Conservation (phyloP, 2,113 vertebrate genomes). For the Halichoeres trimaculatus region DNA sequence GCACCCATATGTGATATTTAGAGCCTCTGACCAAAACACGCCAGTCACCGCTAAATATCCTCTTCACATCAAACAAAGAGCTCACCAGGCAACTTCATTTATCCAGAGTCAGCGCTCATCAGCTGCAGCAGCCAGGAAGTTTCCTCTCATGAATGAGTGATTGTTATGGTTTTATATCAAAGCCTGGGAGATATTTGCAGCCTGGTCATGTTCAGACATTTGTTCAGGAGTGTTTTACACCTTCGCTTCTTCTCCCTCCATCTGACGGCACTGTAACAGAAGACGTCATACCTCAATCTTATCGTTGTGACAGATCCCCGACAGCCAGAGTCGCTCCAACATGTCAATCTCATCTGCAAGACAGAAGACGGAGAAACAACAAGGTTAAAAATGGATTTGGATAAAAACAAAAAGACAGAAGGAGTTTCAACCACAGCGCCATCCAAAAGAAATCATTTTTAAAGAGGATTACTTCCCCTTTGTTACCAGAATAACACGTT, state of each 20-base stretch:
- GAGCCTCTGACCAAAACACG: conserved; percentile 24
- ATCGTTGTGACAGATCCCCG: conserved; percentile 81
- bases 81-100: not conserved
- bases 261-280: not conserved
- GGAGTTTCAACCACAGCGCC: conserved; percentile 4
- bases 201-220: not conserved
- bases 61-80: not conserved
- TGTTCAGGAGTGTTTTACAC: not conserved
- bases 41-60: conserved; percentile 24
- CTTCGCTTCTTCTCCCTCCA: not conserved
- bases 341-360: conserved; percentile 79
- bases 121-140: not conserved
- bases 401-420: not conserved
- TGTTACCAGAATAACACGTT: conserved; percentile 48
- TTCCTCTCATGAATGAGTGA: not conserved
- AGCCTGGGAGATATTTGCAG: not conserved
- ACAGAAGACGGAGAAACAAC: not conserved
- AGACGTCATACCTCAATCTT: conserved; percentile 74
- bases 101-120: conserved; percentile 15
- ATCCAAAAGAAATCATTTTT: not conserved
- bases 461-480: conserved; percentile 31
- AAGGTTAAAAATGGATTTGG: conserved; percentile 15
- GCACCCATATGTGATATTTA: conserved; percentile 29
- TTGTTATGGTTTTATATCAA: not conserved
- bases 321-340: conserved; percentile 81